Percentiles rank a stretch among this genome's conserved stretches.
These are phyloP conservation scores for Spisula solida DNA, from an alignment of 2,888 invertebrate genomes.

Conservation along the genomic window DNA sequence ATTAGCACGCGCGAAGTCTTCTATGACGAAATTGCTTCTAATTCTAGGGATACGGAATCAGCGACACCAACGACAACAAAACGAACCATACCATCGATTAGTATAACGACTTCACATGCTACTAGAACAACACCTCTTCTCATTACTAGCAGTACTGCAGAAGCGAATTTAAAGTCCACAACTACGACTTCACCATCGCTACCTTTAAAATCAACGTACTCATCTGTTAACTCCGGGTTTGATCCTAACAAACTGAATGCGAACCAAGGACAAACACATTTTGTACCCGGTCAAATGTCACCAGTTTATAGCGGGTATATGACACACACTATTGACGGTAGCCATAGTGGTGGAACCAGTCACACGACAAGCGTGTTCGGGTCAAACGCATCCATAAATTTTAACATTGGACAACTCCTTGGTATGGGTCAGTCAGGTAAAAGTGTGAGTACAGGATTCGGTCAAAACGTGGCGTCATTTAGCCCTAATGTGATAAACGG, in stretches of 20 bases:
- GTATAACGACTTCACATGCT: neutral
- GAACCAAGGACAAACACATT: conserved; percentile 55
- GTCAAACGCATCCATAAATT: conserved; percentile 11
- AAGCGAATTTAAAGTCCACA: neutral
- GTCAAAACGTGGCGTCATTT: neutral
- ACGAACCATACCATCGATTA: neutral
- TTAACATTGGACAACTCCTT: conserved; percentile 33
- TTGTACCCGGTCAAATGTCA: conserved; percentile 61
- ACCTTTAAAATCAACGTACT: neutral
- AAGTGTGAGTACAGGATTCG: neutral
- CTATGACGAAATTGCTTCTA: neutral
- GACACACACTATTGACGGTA: neutral
- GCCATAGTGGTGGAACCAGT: neutral
- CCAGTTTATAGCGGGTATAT: conserved; percentile 19
- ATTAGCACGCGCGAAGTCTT: conserved; percentile 32
- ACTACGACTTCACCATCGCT: neutral
- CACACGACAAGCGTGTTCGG: neutral
- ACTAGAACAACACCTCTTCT: neutral
- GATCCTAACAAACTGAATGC: conserved; percentile 58
- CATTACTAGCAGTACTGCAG: neutral
- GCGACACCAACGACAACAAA: neutral
- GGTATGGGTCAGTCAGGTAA: neutral
- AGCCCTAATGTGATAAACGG: conserved; percentile 32
- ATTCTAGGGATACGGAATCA: neutral
- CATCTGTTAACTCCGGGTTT: conserved; percentile 37